These are phyloP conservation scores for Drosophila neoperkinsi DNA, from an alignment of 2,888 invertebrate species.

Conservation along the genomic window DNA sequence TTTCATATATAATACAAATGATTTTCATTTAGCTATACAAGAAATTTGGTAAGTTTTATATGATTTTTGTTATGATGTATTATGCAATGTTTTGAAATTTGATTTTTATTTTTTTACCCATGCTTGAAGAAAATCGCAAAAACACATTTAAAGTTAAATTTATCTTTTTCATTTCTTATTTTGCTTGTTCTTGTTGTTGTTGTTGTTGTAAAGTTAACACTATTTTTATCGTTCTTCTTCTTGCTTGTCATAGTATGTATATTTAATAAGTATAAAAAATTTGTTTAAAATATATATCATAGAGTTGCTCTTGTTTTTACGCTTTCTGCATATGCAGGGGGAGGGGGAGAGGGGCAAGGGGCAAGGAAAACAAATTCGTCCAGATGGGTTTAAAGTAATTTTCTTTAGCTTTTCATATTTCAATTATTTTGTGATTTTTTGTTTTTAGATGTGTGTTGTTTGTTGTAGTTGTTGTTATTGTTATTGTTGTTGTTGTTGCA, in stretches of 20 bases:
- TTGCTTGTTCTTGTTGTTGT: not conserved
- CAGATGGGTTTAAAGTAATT: constrained; percentile 46
- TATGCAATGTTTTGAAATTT: constrained; percentile 60
- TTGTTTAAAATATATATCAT: constrained; percentile 68
- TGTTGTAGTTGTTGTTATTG: not conserved
- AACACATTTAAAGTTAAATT: constrained; percentile 63
- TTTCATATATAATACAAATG: constrained; percentile 77
- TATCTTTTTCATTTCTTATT: constrained; percentile 25
- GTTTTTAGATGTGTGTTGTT: constrained; percentile 13
- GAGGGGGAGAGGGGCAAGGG: constrained; percentile 26
- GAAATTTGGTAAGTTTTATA: constrained; percentile 69
- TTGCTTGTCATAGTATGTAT: constrained; percentile 59
- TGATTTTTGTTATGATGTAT: constrained; percentile 35
- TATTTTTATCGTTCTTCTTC: constrained; percentile 28
- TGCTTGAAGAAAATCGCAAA: constrained; percentile 60
- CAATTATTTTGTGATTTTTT: constrained; percentile 1
- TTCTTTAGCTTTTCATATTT: constrained; percentile 26
- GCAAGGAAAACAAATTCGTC: constrained; percentile 67
- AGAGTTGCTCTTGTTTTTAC: constrained; percentile 55
- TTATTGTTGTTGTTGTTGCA: constrained; percentile 4
- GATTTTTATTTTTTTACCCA: constrained; percentile 50
- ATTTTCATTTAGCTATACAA: constrained; percentile 76
- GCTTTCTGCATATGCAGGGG: constrained; percentile 23
- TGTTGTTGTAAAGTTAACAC: constrained; percentile 63
- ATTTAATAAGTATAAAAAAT: constrained; percentile 78